phyloP scores from a whole-genome alignment of 2,113 vertebrate species.

The Octodon degus region DNA sequence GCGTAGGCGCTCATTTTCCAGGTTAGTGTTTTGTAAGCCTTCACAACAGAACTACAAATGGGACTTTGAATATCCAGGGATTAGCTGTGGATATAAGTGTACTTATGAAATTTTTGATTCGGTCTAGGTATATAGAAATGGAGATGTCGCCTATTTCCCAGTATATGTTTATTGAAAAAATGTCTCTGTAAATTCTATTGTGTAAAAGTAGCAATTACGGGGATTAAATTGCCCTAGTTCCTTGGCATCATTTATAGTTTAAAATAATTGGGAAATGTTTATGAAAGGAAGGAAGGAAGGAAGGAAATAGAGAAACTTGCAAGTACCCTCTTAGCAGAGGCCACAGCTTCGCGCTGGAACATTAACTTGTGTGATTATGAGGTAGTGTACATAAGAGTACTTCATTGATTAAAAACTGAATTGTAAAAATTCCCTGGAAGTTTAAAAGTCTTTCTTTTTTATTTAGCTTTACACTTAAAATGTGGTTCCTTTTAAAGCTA shows the following conservation, averaged over 20 bases:
- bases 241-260: constrained; percentile 67
- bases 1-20: constrained; percentile 95
- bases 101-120: constrained; percentile 56
- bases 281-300: constrained; percentile 67
- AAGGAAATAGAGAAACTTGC: constrained; percentile 47
- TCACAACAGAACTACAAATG: constrained; percentile 87
- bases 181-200: constrained; percentile 78
- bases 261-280: constrained; percentile 75
- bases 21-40: constrained; percentile 91
- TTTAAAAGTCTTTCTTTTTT: constrained; percentile 63
- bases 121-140: constrained; percentile 74
- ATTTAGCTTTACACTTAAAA: constrained; percentile 66
- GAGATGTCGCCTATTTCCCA: constrained; percentile 76
- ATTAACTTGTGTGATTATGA: constrained; percentile 70
- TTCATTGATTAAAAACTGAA: constrained; percentile 32
- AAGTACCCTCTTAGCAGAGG: constrained; percentile 60
- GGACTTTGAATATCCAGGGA: constrained; percentile 84
- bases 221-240: constrained; percentile 79
- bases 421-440: constrained; percentile 53
- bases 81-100: constrained; percentile 81
- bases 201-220: constrained; percentile 74
- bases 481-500: constrained; percentile 69
- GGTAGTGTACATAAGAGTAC: constrained; percentile 30
- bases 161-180: constrained; percentile 71
- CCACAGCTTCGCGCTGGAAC: constrained; percentile 72